Percentiles rank a stretch among this genome's conserved stretches.
phyloP scores from a whole-genome alignment of 2,888 invertebrate species.

The Amitus sp. region DNA sequence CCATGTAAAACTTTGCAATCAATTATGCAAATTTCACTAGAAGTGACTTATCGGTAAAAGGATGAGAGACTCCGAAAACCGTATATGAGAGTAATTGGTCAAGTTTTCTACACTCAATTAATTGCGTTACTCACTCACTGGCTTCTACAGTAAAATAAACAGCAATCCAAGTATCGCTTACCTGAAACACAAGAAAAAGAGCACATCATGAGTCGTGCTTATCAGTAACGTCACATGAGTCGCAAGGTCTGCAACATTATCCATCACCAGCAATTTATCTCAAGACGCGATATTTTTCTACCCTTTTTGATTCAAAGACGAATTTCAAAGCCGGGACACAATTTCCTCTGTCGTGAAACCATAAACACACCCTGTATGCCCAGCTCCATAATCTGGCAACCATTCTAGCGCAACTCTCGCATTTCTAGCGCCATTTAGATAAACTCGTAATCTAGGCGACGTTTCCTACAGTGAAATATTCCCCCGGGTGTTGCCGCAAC shows the following conservation, averaged over 20 bases:
- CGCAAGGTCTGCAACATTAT: slow-evolving; percentile 7
- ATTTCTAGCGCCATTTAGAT: slow-evolving; percentile 61
- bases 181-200: slow-evolving; percentile 12
- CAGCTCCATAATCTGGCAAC: slow-evolving; percentile 52
- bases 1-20: slow-evolving; percentile 4
- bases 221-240: neutral
- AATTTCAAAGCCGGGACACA: slow-evolving; percentile 46
- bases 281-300: slow-evolving; percentile 19
- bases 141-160: neutral
- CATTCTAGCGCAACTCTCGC: slow-evolving; percentile 49
- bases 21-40: no score
- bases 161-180: slow-evolving; percentile 4
- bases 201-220: neutral
- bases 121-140: no score
- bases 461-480: slow-evolving; percentile 59
- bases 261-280: slow-evolving; percentile 22
- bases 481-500: slow-evolving; percentile 47
- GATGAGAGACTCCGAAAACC: no score
- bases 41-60: no score
- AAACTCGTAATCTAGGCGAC: slow-evolving; percentile 62
- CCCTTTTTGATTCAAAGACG: slow-evolving; percentile 30
- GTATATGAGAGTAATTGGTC: no score
- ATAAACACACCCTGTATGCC: slow-evolving; percentile 51
- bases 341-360: slow-evolving; percentile 59
- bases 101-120: neutral